A percentile compares a stretch with the other conserved stretches of the same genome.
phyloP scores from a whole-genome alignment of 2,113 vertebrate species.

The Burhinus oedicnemus region DNA sequence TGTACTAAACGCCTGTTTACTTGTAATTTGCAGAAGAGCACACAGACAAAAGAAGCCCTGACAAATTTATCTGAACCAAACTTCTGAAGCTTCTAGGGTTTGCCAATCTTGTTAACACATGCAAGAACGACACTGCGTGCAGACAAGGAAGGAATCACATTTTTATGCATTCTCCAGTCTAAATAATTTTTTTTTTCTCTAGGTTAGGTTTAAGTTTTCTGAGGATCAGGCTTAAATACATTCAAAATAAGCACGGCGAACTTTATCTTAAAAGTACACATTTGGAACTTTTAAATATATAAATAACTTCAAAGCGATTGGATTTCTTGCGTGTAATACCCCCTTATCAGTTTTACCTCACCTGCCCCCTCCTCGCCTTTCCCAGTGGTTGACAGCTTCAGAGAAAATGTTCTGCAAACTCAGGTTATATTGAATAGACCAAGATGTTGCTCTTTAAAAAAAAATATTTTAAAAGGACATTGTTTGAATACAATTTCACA shows the following conservation, averaged over 20 bases:
- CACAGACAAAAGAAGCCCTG: slow-evolving; percentile 25
- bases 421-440: not conserved
- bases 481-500: not conserved
- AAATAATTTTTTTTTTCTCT: not conserved
- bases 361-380: not conserved
- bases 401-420: slow-evolving; percentile 10
- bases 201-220: slow-evolving; percentile 13
- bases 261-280: slow-evolving; percentile 52
- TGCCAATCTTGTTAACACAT: slow-evolving; percentile 27
- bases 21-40: not conserved
- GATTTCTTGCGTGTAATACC: not conserved
- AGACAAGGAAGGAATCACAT: not conserved
- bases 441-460: not conserved
- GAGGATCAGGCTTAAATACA: slow-evolving; percentile 7
- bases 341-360: slow-evolving; percentile 10
- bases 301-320: slow-evolving; percentile 45
- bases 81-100: slow-evolving; percentile 39
- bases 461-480: not conserved
- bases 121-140: not conserved
- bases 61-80: slow-evolving; percentile 51
- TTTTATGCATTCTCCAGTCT: slow-evolving; percentile 3
- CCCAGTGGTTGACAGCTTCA: not conserved
- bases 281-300: not conserved
- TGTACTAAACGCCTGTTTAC: not conserved
- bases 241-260: slow-evolving; percentile 3